These are phyloP conservation scores for Bubalus kerabau DNA, from an alignment of 2,113 vertebrate genomes.

Conservation along the genomic window DNA sequence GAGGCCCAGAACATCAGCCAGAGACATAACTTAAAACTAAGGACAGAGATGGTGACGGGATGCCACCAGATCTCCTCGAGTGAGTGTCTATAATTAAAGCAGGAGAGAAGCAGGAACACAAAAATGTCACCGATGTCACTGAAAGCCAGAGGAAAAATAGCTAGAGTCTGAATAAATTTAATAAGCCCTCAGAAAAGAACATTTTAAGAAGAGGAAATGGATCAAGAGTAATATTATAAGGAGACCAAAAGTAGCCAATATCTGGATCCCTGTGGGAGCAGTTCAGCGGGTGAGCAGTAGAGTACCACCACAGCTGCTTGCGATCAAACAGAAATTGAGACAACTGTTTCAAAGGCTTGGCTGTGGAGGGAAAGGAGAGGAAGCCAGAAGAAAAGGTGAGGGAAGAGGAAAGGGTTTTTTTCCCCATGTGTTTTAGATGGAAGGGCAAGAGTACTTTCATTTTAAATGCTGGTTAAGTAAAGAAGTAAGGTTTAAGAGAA, in stretches of 20 bases:
- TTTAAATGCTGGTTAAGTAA: not conserved
- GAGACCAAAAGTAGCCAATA: not conserved
- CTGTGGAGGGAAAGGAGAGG: not conserved
- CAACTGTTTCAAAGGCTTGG: not conserved
- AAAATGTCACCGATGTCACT: not conserved
- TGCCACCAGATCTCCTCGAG: not conserved
- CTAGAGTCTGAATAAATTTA: not conserved
- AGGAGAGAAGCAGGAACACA: not conserved
- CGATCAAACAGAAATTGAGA: not conserved
- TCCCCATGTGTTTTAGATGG: not conserved
- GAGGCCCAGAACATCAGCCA: not conserved
- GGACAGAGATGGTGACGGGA: not conserved
- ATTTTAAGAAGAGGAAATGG: not conserved
- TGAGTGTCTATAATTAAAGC: not conserved
- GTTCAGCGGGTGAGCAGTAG: not conserved
- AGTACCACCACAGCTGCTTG: not conserved
- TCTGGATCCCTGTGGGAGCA: not conserved
- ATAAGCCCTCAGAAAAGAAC: not conserved
- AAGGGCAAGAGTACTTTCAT: not conserved
- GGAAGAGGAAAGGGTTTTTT: not conserved
- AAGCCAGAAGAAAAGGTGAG: not conserved
- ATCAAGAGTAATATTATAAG: not conserved
- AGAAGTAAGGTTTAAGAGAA: not conserved
- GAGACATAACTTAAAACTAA: not conserved
- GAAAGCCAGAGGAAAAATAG: not conserved